A percentile compares a stretch with the other conserved stretches of the same genome.
Evolutionary conservation across 1,140 invertebrate species (phyloP).

Genomic region (Oncopodura yosiiana): DNA sequence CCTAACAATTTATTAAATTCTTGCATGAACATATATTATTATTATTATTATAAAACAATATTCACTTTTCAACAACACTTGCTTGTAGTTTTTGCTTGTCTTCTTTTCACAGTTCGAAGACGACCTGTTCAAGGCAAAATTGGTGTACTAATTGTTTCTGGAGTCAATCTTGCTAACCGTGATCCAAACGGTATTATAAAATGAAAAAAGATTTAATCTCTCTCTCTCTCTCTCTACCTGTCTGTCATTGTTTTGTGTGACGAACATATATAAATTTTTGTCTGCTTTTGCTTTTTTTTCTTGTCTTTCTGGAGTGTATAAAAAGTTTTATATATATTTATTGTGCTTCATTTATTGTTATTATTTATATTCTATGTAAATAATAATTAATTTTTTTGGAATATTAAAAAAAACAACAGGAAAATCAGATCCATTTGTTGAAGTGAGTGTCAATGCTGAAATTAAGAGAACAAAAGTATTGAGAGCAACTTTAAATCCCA

Average conservation of each 20-base stretch:
- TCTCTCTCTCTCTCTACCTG: neutral
- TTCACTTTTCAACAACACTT: conserved; percentile 3
- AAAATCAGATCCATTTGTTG: conserved; percentile 61
- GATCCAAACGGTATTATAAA: conserved; percentile 34
- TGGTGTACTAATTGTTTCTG: conserved; percentile 40
- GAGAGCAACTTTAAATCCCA: conserved; percentile 50
- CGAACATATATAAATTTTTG: too few relatives aligned
- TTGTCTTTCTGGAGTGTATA: neutral
- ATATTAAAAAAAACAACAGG: too few relatives aligned
- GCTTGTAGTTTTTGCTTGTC: neutral
- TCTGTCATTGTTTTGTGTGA: neutral
- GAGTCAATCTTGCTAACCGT: conserved; percentile 31
- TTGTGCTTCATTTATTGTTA: neutral
- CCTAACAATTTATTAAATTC: neutral
- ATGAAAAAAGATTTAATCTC: neutral
- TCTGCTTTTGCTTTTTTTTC: neutral
- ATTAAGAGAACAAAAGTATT: conserved; percentile 60
- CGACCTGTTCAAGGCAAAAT: conserved; percentile 42
- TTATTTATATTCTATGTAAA: neutral
- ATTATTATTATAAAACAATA: neutral
- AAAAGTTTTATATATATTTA: neutral
- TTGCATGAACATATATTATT: neutral
- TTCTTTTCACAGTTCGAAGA: conserved; percentile 43
- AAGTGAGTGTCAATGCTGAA: conserved; percentile 66
- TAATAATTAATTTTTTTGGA: neutral